Conservation (phyloP, 2,113 vertebrate species). For the Lanius collurio region DNA sequence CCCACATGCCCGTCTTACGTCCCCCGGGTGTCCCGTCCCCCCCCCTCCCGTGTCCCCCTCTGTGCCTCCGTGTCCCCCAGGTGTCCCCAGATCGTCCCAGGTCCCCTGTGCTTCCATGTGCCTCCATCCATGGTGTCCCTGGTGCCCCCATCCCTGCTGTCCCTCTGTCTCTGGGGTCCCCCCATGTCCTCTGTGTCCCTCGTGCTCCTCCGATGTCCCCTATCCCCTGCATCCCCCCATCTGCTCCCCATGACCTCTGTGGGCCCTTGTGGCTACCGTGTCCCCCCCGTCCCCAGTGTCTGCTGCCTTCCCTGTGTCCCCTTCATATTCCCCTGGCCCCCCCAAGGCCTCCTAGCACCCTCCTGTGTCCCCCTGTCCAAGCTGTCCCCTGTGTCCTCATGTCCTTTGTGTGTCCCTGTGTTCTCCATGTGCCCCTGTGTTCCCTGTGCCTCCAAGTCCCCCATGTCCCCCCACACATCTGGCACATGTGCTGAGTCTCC, state of each 20-base stretch:
- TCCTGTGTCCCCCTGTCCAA: neutral
- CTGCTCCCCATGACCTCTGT: neutral
- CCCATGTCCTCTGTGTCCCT: neutral
- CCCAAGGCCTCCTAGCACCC: neutral
- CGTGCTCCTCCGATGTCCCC: neutral
- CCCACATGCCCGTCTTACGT: too few species aligned
- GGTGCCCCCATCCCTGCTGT: neutral
- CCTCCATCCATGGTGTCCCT: neutral
- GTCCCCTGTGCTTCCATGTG: neutral
- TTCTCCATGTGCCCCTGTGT: neutral
- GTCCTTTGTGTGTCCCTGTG: neutral
- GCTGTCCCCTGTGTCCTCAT: neutral
- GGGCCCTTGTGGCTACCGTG: neutral
- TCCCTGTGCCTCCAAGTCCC: neutral
- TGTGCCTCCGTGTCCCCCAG: neutral
- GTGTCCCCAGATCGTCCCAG: neutral
- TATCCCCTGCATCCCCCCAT: too few species aligned
- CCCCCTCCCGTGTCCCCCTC: too few species aligned
- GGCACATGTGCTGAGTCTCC: too few species aligned
- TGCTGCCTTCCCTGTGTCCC: neutral
- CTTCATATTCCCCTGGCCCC: neutral
- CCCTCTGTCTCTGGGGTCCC: neutral
- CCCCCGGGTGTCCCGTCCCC: too few species aligned
- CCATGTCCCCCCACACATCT: neutral
- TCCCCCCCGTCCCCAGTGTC: neutral